A percentile compares a stretch with the other conserved stretches of the same genome.
Conservation (phyloP, 2,888 invertebrate species). For the Nomada ruficornis region DNA sequence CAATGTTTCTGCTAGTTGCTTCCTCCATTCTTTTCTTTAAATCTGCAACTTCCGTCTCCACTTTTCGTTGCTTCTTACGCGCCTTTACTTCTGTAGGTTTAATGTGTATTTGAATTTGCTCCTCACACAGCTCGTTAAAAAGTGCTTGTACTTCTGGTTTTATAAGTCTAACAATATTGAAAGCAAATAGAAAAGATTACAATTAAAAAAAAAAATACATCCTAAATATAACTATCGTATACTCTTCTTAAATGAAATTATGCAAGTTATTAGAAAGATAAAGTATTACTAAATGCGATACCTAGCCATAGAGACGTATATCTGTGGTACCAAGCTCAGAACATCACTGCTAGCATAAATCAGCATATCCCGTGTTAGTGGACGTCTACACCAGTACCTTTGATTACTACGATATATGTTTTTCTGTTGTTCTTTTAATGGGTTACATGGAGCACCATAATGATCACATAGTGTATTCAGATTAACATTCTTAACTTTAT, state of each 20-base stretch:
- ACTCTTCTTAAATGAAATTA: not conserved
- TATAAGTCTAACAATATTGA: conserved; percentile 86
- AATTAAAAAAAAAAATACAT: not conserved
- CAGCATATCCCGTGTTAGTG: conserved; percentile 95
- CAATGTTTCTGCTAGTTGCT: conserved; percentile 92
- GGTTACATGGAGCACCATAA: conserved; percentile 94
- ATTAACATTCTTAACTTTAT: conserved; percentile 97
- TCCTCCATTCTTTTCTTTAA: conserved; percentile 92
- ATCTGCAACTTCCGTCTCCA: conserved; percentile 95
- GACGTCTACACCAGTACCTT: conserved; percentile 95
- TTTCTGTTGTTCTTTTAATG: conserved; percentile 95
- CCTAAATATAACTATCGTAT: not conserved
- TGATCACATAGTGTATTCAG: conserved; percentile 95
- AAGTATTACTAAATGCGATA: conserved; percentile 71
- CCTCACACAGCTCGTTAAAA: conserved; percentile 93
- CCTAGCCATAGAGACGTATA: conserved; percentile 90
- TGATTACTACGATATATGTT: conserved; percentile 94
- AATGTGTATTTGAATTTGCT: conserved; percentile 92
- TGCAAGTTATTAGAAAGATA: not conserved
- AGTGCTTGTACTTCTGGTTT: conserved; percentile 89
- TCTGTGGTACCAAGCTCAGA: conserved; percentile 92
- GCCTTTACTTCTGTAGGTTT: conserved; percentile 94
- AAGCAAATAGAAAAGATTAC: conserved; percentile 38
- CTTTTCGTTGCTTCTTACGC: conserved; percentile 95
- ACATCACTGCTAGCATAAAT: conserved; percentile 96